Base-by-base conservation (phyloP, 2,797 vertebrate genomes). In the Columba guinea region DNA sequence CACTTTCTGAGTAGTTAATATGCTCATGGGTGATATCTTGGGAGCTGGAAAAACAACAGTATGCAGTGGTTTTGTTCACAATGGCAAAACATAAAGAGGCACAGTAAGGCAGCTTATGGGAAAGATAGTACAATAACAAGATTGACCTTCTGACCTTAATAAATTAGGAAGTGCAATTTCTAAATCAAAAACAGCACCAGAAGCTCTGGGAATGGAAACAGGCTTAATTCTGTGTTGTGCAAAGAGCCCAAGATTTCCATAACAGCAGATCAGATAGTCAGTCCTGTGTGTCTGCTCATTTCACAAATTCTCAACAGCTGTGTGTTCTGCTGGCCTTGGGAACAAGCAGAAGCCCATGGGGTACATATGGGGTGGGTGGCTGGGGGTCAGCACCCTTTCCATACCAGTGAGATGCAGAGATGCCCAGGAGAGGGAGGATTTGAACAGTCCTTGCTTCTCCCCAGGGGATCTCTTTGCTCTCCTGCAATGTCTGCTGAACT, bases 141-240 rank as follows among this genome's bases (percentile, higher is more conserved):
- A 22, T 37, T 71, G 91, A 82, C 88, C 71, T 89, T 65, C 18
- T 68, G 77, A 41, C 64, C 78, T 65, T 87, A 79, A 64, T 75
- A 93, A 96, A 96, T 90, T 93, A 94, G 90, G 88, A 94, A 93
- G 84, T 77, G 53, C 60, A 68, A 84, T 84, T 92, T 75, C 89
- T 95, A 94, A 96, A 95, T 95, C 63, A 94, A 95, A 95, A 94
- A 14, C 95, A 95, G 46, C 56, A 49, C 52, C n/a, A 87, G 64
- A 87, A 93, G 53, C 74, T 89, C 88, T 95, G 95, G 90, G 95
- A 97, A 96, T 94, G 90, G 89, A 88, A 94, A 94, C 19, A 77
- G 32, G 24, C 74, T 93, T 81, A 79, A 79, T 88, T 76, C 55
- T 94, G 39, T 84, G 18, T 11, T 74, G 48, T 70, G 56, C 44